Conservation (phyloP, 1,140 invertebrate species). For the Diorhabda elongata region DNA sequence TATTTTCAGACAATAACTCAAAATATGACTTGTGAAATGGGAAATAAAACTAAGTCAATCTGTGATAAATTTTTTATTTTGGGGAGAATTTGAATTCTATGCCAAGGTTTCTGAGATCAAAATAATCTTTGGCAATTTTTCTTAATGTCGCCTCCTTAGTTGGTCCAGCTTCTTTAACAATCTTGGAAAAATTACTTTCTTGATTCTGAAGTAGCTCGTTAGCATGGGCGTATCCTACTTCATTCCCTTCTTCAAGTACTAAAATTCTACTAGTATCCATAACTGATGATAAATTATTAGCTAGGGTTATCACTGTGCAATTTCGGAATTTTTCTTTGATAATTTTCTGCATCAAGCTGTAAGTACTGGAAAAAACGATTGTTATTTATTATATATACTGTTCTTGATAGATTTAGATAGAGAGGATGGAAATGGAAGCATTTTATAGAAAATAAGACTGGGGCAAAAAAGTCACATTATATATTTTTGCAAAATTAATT, state of each 20-base stretch:
- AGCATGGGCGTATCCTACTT: conserved; percentile 45
- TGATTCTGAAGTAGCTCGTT: conserved; percentile 40
- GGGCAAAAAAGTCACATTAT: neutral
- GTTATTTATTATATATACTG: neutral
- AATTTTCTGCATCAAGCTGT: conserved; percentile 57
- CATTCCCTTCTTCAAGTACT: conserved; percentile 44
- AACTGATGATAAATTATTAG: conserved; percentile 49
- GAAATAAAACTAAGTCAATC: too few species aligned
- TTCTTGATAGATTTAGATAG: neutral
- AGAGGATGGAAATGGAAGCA: neutral
- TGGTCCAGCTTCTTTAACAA: conserved; percentile 58
- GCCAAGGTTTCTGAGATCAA: conserved; percentile 20
- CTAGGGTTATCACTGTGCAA: conserved; percentile 71
- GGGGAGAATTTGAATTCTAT: conserved; percentile 5
- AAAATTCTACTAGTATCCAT: conserved; percentile 42
- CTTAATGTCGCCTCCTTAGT: conserved; percentile 28
- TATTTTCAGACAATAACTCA: too few species aligned
- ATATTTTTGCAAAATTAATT: neutral
- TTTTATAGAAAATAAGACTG: neutral
- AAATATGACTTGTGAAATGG: too few species aligned
- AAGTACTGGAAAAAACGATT: conserved; percentile 43
- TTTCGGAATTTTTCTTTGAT: conserved; percentile 54
- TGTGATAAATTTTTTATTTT: too few species aligned
- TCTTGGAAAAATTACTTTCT: conserved; percentile 65
- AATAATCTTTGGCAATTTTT: conserved; percentile 30